These are phyloP conservation scores for Triplophysa rosa DNA, from an alignment of 2,113 vertebrate genomes.

Conservation along the genomic window DNA sequence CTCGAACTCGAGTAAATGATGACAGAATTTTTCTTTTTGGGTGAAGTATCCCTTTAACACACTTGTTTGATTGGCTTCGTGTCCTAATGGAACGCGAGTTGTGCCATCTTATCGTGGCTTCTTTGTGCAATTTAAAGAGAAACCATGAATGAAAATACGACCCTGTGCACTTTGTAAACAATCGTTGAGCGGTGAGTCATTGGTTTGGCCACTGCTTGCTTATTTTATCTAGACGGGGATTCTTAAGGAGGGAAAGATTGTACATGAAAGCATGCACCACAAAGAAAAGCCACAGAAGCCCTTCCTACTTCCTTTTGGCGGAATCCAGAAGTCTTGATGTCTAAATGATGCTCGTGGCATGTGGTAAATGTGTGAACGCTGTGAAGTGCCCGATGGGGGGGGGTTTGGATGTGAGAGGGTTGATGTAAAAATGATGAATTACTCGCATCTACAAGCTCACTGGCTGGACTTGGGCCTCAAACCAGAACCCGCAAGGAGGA, in stretches of 20 bases:
- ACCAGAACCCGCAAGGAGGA: slow-evolving; percentile 1
- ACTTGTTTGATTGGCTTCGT: slow-evolving; percentile 8
- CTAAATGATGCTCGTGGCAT: slow-evolving; percentile 12
- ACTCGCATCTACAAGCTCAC: slow-evolving; percentile 30
- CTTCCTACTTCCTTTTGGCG: background rate
- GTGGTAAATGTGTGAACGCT: slow-evolving; percentile 39
- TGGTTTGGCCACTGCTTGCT: slow-evolving; percentile 29
- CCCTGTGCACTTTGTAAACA: slow-evolving; percentile 31
- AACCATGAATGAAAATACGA: slow-evolving; percentile 39
- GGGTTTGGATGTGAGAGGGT: too few relatives aligned
- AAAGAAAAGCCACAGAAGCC: slow-evolving; percentile 1
- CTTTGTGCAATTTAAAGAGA: slow-evolving; percentile 17
- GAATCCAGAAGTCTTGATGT: slow-evolving; percentile 12
- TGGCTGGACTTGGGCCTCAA: background rate
- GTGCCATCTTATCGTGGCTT: slow-evolving; percentile 1
- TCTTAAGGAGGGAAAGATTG: slow-evolving; percentile 29
- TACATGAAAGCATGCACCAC: slow-evolving; percentile 28
- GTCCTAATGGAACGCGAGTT: slow-evolving; percentile 20
- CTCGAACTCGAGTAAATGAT: too few relatives aligned
- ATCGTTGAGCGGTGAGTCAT: slow-evolving; percentile 38
- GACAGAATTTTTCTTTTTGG: too few relatives aligned
- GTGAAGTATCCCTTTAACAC: background rate
- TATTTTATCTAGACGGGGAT: slow-evolving; percentile 33
- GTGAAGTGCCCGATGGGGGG: background rate
- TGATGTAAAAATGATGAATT: slow-evolving; percentile 31